Percentiles rank a stretch among this genome's conserved stretches.
phyloP scores from a whole-genome alignment of 2,797 vertebrate genomes.

The Neosilurus hyrtlii region DNA sequence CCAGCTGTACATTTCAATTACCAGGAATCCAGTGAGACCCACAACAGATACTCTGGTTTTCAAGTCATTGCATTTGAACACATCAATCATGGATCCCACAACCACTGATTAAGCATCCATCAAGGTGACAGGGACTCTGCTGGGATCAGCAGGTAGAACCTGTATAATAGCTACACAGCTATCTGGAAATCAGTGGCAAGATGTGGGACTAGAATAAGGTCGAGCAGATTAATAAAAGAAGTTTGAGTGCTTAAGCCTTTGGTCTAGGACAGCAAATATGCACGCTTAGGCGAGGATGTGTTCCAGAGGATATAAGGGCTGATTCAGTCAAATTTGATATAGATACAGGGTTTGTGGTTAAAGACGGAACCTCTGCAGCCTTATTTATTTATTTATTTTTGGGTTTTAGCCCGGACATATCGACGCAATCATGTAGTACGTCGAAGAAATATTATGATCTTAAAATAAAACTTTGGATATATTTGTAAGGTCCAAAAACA shows the following conservation, averaged over 20 bases:
- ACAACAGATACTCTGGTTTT: slow-evolving; percentile 48
- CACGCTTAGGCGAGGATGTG: background rate
- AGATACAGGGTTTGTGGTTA: slow-evolving; percentile 16
- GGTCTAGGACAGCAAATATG: slow-evolving; percentile 2
- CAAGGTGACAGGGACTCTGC: slow-evolving; percentile 48
- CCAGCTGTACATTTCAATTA: slow-evolving; percentile 53
- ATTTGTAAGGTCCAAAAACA: no score
- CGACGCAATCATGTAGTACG: slow-evolving; percentile 20
- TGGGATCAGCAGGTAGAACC: slow-evolving; percentile 50
- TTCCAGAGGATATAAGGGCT: slow-evolving; percentile 36
- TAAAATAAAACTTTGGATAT: no score
- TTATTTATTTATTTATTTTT: background rate
- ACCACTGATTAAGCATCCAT: slow-evolving; percentile 45
- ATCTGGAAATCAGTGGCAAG: slow-evolving; percentile 34
- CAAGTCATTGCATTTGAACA: slow-evolving; percentile 40
- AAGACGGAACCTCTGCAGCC: slow-evolving; percentile 24
- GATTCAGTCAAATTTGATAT: slow-evolving; percentile 32
- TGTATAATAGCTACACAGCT: slow-evolving; percentile 39
- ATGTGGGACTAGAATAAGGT: slow-evolving; percentile 24
- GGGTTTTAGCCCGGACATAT: background rate
- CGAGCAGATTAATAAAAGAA: slow-evolving; percentile 17
- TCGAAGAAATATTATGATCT: background rate
- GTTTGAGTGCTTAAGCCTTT: slow-evolving; percentile 5
- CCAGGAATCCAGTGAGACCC: slow-evolving; percentile 48
- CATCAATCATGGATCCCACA: slow-evolving; percentile 41